Evolutionary conservation across 2,113 vertebrate species (phyloP).

Genomic region (Crotophaga sulcirostris): DNA sequence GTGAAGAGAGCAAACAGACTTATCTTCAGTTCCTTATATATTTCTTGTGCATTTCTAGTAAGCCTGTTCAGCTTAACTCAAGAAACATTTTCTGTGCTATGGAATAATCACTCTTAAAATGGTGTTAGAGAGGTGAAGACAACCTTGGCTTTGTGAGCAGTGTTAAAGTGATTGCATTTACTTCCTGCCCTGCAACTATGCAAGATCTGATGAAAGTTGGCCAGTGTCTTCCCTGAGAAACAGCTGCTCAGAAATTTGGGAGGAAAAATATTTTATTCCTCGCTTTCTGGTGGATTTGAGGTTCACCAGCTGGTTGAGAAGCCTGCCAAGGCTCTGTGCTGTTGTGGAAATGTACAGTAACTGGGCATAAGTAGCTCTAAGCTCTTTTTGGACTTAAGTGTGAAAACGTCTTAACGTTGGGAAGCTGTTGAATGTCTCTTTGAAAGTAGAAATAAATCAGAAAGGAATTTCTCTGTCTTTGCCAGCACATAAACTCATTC

Average conservation of each 20-base stretch:
- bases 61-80: neutral
- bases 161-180: neutral
- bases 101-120: neutral
- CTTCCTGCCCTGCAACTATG: neutral
- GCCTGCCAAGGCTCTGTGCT: slow-evolving; percentile 35
- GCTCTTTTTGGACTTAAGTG: neutral
- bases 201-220: neutral
- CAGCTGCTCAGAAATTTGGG: slow-evolving; percentile 52
- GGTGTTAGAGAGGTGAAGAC: neutral
- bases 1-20: neutral
- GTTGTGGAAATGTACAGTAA: slow-evolving; percentile 67
- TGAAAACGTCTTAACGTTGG: slow-evolving; percentile 19
- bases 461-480: slow-evolving; percentile 8
- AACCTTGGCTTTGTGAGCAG: neutral
- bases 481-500: slow-evolving; percentile 25
- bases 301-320: slow-evolving; percentile 53
- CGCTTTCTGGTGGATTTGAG: neutral
- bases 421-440: slow-evolving; percentile 35
- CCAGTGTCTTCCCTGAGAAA: slow-evolving; percentile 42
- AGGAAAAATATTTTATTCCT: slow-evolving; percentile 36
- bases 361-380: slow-evolving; percentile 50
- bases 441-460: slow-evolving; percentile 41
- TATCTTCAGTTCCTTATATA: neutral
- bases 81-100: neutral
- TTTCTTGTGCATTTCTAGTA: neutral